These are phyloP conservation scores for Carcharodon carcharias DNA, from an alignment of 2,797 vertebrate genomes.

Conservation along the genomic window DNA sequence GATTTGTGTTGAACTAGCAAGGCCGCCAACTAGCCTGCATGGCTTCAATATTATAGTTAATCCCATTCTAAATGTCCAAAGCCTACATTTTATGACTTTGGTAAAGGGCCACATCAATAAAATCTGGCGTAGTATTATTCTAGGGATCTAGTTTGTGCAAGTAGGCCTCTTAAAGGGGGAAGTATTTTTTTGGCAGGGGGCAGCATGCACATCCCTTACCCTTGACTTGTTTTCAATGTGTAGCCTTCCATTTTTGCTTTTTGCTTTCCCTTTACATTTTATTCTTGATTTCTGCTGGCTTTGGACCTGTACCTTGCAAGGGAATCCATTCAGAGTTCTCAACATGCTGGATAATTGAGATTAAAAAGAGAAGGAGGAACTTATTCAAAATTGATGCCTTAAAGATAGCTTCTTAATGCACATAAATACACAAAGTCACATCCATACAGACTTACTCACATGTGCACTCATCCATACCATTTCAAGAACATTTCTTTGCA, in stretches of 20 bases:
- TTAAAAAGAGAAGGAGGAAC: neutral
- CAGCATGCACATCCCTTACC: neutral
- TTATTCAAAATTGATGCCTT: neutral
- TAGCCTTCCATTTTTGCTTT: neutral
- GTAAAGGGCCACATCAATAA: neutral
- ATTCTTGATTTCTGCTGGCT: neutral
- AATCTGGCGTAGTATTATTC: neutral
- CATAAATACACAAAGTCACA: neutral
- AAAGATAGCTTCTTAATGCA: neutral
- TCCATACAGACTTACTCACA: neutral
- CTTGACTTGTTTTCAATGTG: neutral
- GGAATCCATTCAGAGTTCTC: neutral
- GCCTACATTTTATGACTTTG: neutral
- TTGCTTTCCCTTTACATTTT: neutral
- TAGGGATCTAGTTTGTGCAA: neutral
- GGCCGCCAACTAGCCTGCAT: neutral
- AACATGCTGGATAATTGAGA: neutral
- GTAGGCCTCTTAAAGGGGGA: neutral
- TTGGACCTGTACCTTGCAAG: neutral
- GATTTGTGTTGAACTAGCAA: neutral
- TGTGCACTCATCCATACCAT: neutral
- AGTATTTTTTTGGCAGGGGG: neutral
- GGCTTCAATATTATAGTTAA: neutral
- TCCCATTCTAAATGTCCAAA: neutral
- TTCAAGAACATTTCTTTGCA: neutral